Conservation (phyloP, 2,888 invertebrate genomes). For the Cheilosia vernalis region DNA sequence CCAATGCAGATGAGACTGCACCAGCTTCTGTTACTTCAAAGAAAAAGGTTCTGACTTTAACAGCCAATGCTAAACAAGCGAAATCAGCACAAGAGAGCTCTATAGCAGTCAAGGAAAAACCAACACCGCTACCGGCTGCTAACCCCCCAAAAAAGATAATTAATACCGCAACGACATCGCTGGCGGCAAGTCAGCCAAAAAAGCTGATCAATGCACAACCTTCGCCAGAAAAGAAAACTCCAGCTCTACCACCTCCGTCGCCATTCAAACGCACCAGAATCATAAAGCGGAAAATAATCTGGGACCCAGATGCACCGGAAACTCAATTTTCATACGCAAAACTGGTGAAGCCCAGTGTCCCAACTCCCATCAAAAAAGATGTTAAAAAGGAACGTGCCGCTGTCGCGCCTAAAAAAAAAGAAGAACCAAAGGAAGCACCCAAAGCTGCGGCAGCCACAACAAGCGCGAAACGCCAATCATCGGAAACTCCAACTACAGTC, state of each 20-base stretch:
- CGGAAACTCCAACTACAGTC: conserved; percentile 34
- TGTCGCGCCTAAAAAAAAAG: conserved; percentile 77
- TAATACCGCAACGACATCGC: conserved; percentile 3
- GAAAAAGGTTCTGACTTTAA: conserved; percentile 18
- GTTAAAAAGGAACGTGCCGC: conserved; percentile 77
- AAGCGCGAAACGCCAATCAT: conserved; percentile 35
- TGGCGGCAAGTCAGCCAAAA: conserved; percentile 33
- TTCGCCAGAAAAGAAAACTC: conserved; percentile 43
- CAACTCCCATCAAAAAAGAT: conserved; percentile 53
- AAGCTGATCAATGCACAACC: conserved; percentile 45
- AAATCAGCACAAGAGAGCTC: conserved; percentile 2
- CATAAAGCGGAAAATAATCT: conserved; percentile 89
- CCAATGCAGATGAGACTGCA: conserved; percentile 18
- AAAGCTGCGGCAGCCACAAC: conserved; percentile 22
- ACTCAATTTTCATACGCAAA: conserved; percentile 83
- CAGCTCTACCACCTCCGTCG: conserved; percentile 56
- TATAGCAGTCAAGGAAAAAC: conserved; percentile 40
- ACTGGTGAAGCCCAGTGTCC: conserved; percentile 78
- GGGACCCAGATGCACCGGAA: conserved; percentile 86
- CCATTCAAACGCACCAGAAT: conserved; percentile 84
- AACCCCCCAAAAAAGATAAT: conserved; percentile 19
- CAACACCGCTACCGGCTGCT: neutral
- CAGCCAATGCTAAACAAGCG: neutral
- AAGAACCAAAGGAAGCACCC: conserved; percentile 22
- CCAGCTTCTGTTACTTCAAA: conserved; percentile 3